Conservation (phyloP, 2,797 vertebrate species). For the Manis pentadactyla region DNA sequence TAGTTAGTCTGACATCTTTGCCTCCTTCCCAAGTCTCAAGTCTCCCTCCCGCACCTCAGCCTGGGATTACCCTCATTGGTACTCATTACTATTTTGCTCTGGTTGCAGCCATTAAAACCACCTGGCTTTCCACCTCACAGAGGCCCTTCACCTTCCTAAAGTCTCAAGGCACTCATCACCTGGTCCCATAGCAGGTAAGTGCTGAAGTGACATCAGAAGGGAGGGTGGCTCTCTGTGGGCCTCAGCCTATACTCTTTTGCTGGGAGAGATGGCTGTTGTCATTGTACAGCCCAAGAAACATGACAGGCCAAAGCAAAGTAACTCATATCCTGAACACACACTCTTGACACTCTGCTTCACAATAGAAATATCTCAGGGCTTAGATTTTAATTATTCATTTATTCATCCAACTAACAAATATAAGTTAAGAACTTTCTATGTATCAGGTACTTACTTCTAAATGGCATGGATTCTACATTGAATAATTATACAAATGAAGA, state of each 20-base stretch:
- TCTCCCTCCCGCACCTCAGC: fast-evolving
- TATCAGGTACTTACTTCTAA: conserved; percentile 27
- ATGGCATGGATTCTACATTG: not conserved
- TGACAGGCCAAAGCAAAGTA: not conserved
- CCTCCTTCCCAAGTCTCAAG: fast-evolving
- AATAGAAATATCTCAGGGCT: conserved; percentile 6
- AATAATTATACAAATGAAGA: not conserved
- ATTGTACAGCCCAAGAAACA: not conserved
- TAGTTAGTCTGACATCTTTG: not conserved
- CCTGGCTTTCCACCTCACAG: not conserved
- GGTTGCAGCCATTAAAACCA: not conserved
- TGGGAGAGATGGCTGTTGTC: not conserved
- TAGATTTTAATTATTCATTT: not conserved
- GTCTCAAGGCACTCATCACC: not conserved
- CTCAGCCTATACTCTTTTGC: not conserved
- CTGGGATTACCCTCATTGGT: not conserved
- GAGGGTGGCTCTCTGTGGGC: not conserved
- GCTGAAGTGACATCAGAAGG: not conserved
- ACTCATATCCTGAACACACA: not conserved
- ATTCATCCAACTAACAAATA: not conserved
- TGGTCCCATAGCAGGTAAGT: fast-evolving
- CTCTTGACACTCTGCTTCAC: not conserved
- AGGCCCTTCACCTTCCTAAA: not conserved
- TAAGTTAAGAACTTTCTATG: not conserved
- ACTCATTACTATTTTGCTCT: not conserved